phyloP scores from a whole-genome alignment of 2,888 invertebrate species.

The Melanchra persicariae region DNA sequence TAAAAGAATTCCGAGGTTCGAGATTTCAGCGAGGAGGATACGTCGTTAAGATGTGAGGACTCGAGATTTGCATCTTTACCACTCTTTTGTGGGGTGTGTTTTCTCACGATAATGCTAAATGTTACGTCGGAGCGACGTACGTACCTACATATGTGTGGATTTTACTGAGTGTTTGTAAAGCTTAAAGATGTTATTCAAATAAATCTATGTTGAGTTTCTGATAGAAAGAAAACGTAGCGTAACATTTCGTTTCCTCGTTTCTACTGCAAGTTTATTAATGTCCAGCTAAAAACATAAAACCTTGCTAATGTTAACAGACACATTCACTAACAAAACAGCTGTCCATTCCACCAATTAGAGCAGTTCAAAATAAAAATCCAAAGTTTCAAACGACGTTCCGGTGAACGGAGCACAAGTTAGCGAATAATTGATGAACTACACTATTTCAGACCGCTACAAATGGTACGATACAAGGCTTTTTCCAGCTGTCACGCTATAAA shows the following conservation, averaged over 20 bases:
- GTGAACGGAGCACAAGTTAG: conserved; percentile 40
- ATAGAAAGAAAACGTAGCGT: not conserved
- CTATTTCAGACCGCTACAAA: conserved; percentile 51
- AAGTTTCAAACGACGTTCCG: conserved; percentile 44
- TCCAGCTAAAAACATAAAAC: not conserved
- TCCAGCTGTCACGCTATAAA: conserved; percentile 41
- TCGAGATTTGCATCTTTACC: conserved; percentile 86
- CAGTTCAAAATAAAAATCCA: conserved; percentile 52
- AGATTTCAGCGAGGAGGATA: conserved; percentile 83
- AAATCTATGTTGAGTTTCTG: not conserved
- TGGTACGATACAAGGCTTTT: conserved; percentile 45
- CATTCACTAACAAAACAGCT: conserved; percentile 31
- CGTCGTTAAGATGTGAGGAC: conserved; percentile 85
- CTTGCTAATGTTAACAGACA: conserved; percentile 22
- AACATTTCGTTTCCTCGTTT: not conserved
- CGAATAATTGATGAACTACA: conserved; percentile 60
- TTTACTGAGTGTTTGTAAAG: conserved; percentile 17
- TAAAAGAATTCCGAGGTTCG: conserved; percentile 88
- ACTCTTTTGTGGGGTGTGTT: conserved; percentile 78
- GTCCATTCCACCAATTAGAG: conserved; percentile 44
- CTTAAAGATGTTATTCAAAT: conserved; percentile 6
- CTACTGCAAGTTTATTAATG: not conserved
- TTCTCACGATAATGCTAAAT: conserved; percentile 78
- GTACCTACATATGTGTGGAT: conserved; percentile 2
- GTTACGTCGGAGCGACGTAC: conserved; percentile 55